Conservation (phyloP, 2,888 invertebrate genomes). For the Parapristionchus giblindavisi region DNA sequence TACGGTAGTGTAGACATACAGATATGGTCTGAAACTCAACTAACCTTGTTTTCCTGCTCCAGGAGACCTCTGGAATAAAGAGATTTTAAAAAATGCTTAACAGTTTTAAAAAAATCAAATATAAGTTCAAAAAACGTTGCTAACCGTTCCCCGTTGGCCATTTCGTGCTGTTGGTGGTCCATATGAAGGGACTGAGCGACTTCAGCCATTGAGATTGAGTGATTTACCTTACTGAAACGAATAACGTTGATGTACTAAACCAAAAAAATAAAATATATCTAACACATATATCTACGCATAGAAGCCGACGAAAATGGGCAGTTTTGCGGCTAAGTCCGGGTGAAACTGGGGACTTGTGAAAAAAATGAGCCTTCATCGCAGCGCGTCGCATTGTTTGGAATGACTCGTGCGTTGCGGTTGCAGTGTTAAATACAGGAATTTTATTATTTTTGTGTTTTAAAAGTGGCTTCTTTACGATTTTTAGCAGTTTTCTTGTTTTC, state of each 20-base stretch:
- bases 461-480: too few species aligned
- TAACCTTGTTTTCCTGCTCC: slow-evolving; percentile 1
- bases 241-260: background rate
- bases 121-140: background rate
- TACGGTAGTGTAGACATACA: background rate
- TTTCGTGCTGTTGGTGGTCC: slow-evolving; percentile 37
- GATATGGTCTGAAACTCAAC: background rate
- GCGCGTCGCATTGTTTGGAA: too few species aligned
- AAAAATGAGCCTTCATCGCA: too few species aligned
- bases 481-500: too few species aligned
- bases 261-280: background rate
- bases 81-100: background rate
- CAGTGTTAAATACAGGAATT: too few species aligned
- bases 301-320: background rate
- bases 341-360: slow-evolving; percentile 33
- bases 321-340: slow-evolving; percentile 40
- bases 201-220: slow-evolving; percentile 41
- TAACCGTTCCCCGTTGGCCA: slow-evolving; percentile 40
- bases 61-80: background rate
- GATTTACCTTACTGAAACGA: background rate
- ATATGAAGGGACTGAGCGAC: slow-evolving; percentile 39
- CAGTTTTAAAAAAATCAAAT: too few species aligned
- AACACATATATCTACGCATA: background rate
- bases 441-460: too few species aligned
- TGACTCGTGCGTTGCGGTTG: too few species aligned